Evolutionary conservation across 2,113 vertebrate genomes (phyloP).

Genomic region (Ramphastos sulfuratus): DNA sequence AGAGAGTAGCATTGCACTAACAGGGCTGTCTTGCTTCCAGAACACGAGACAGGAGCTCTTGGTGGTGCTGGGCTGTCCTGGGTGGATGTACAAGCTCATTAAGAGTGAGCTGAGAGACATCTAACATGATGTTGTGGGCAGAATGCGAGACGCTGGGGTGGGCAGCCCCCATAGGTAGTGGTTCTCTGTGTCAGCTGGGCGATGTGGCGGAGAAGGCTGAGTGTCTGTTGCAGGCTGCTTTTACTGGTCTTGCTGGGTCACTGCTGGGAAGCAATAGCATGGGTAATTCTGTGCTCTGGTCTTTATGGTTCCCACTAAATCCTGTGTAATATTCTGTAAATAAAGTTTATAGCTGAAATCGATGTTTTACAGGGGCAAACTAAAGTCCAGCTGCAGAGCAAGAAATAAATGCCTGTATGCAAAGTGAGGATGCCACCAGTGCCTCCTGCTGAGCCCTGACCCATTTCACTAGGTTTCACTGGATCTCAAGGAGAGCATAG

Average conservation of each 20-base stretch:
- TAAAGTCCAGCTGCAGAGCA: neutral
- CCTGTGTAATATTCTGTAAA: neutral
- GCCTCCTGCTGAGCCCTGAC: rapidly evolving
- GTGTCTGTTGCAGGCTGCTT: rapidly evolving
- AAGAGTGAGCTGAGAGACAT: neutral
- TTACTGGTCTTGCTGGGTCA: neutral
- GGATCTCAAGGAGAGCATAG: neutral
- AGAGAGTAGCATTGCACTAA: neutral
- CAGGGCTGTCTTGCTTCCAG: neutral
- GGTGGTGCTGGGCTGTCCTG: rapidly evolving
- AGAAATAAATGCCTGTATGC: neutral
- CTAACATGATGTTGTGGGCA: neutral
- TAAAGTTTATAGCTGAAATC: slow-evolving; percentile 14
- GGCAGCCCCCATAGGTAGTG: rapidly evolving
- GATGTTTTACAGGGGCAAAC: slow-evolving; percentile 4
- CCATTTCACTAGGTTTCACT: neutral
- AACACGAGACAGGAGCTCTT: neutral
- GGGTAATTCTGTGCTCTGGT: neutral
- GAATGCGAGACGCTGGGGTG: neutral
- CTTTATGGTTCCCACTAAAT: slow-evolving; percentile 32
- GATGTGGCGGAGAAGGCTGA: rapidly evolving
- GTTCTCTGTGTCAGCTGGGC: rapidly evolving
- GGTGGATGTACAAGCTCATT: neutral
- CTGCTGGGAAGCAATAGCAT: neutral
- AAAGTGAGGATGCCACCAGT: rapidly evolving